Conservation (phyloP, 2,797 vertebrate species). For the Phrynocephalus vlangalii region DNA sequence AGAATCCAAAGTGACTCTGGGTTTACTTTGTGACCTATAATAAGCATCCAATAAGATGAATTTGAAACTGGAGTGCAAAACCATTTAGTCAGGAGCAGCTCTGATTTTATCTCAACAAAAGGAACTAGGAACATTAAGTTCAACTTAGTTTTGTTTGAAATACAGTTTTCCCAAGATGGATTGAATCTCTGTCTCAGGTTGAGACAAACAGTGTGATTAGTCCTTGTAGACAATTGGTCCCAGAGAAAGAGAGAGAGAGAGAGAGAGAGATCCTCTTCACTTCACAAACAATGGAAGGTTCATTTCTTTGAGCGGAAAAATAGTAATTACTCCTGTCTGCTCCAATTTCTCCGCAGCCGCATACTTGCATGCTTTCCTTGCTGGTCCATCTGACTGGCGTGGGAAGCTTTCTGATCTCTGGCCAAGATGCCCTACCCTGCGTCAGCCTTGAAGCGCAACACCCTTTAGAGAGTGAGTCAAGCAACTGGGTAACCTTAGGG, state of each 20-base stretch:
- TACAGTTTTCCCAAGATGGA: neutral
- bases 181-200: neutral
- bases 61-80: neutral
- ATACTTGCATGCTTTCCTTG: neutral
- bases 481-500: conserved; percentile 1
- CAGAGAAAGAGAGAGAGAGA: neutral
- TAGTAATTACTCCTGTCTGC: neutral
- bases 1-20: neutral
- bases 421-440: neutral
- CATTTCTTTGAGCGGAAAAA: neutral
- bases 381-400: neutral
- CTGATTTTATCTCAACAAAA: neutral
- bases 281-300: neutral
- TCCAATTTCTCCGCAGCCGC: neutral
- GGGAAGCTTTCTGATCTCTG: neutral
- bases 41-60: neutral
- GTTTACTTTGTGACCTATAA: neutral
- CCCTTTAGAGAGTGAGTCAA: conserved; percentile 22
- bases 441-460: neutral
- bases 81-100: neutral
- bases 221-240: neutral
- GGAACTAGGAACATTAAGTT: neutral
- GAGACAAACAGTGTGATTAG: neutral
- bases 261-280: neutral
- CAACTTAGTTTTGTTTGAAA: too few species aligned